Base-by-base conservation (phyloP, 2,888 invertebrate genomes). In the Itoplectis maculator region DNA sequence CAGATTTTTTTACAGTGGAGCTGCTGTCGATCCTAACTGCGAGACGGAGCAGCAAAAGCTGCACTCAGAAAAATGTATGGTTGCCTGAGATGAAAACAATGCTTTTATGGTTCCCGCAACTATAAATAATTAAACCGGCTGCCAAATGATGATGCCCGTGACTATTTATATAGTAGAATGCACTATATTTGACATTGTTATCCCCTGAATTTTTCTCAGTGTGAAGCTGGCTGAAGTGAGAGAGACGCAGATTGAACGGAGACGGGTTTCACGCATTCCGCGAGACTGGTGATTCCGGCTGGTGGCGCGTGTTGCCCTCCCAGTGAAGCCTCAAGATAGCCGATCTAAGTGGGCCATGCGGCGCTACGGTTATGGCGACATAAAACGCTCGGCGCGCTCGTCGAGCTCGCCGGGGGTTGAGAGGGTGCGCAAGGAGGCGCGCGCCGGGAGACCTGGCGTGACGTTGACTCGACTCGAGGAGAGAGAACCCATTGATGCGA, bases 271-370 rank as follows among this genome's bases (percentile, higher is more conserved):
- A 72, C 72, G 65, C 66, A 66, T 81, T 76, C 72, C 76, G 35
- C 76, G 66, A 49, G 81, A 59, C 51, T 61, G 69, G 51, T 72
- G 80, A 81, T 76, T 81, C 80, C 75, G 63, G 65, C 75, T 65
- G 75, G 82, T 79, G 74, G 79, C 79, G 75, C 79, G 68, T 85
- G 85, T 81, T 85, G 87, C 29, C 29, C n/a, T n/a, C n/a, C 77
- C 85, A 86, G 84, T 87, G 86, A 88, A 87, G 86, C 86, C 88
- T n/a, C n/a, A 83, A 87, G 93, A 92, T 92, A 92, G 90, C 87
- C 88, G 91, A 93, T 92, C 93, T 92, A 92, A 93, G 93, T 92
- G 92, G 92, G 92, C 92, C 91, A 92, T 93, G 90, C 90, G 88
- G 87, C 85, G 91, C 91, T 92, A 92, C 88, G 92, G 92, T 93